These are phyloP conservation scores for Gnatocerus cornutus DNA, from an alignment of 2,888 invertebrate species.

Conservation along the genomic window DNA sequence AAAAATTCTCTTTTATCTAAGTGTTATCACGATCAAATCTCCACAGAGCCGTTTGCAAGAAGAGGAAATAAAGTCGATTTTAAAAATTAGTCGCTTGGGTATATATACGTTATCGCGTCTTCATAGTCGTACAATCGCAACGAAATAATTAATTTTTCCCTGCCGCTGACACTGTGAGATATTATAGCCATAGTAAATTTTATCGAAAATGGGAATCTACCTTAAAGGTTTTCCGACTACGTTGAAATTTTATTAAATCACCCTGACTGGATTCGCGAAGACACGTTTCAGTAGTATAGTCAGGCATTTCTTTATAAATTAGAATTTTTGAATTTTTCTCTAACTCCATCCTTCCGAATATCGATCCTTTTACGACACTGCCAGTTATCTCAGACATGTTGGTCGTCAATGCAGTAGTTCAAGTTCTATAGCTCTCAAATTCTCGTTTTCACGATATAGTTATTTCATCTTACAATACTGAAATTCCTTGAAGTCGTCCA, in stretches of 20 bases:
- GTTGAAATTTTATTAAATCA: slow-evolving; percentile 26
- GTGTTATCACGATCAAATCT: slow-evolving; percentile 32
- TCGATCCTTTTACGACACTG: slow-evolving; percentile 19
- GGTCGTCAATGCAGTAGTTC: slow-evolving; percentile 22
- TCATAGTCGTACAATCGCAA: slow-evolving; percentile 4
- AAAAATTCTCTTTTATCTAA: slow-evolving; percentile 26
- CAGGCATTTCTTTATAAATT: slow-evolving; percentile 17
- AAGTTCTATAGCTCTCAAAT: slow-evolving; percentile 18
- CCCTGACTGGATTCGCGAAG: neutral
- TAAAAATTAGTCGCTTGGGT: slow-evolving; percentile 34
- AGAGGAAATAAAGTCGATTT: slow-evolving; percentile 37
- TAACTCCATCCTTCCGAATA: slow-evolving; percentile 2
- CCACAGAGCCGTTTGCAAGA: slow-evolving; percentile 20
- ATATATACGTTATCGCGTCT: slow-evolving; percentile 16
- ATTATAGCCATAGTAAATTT: slow-evolving; percentile 22
- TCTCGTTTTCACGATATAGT: slow-evolving; percentile 1
- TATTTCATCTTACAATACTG: slow-evolving; percentile 13
- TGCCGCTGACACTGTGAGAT: slow-evolving; percentile 18
- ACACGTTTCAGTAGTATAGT: slow-evolving; percentile 1
- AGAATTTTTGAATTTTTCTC: slow-evolving; percentile 14
- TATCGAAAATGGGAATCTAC: slow-evolving; percentile 29
- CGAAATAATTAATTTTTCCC: slow-evolving; percentile 35
- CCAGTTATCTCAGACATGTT: slow-evolving; percentile 28
- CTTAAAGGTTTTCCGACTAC: slow-evolving; percentile 15
- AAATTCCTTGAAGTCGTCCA: slow-evolving; percentile 11